Evolutionary conservation across 2,888 invertebrate genomes (phyloP).

Genomic region (Gryllus longicercus): DNA sequence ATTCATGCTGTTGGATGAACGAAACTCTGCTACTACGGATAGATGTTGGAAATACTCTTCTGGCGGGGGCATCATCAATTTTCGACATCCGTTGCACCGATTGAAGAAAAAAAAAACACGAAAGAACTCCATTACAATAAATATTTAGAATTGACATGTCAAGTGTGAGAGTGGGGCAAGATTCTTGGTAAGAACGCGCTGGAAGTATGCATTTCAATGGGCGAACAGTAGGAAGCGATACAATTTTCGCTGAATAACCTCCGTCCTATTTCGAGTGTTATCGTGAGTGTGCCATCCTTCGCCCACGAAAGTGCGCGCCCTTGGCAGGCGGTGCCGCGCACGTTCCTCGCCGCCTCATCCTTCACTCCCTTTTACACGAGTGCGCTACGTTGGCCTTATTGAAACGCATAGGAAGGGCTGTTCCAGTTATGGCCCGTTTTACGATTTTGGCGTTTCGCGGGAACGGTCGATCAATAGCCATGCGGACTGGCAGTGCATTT

Average conservation of each 20-base stretch:
- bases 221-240: no score
- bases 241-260: background rate
- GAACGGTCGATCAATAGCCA: background rate
- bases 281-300: background rate
- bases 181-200: no score
- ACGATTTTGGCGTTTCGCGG: background rate
- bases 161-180: no score
- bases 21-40: no score
- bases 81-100: no score
- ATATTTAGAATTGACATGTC: no score
- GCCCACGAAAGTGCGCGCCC: background rate
- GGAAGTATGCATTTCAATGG: no score
- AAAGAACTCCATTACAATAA: no score
- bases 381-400: background rate
- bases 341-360: background rate
- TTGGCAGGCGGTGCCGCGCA: background rate
- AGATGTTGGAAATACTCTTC: no score
- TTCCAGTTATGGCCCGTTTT: conserved; percentile 5
- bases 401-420: background rate
- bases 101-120: no score
- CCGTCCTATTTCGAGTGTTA: background rate
- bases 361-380: background rate
- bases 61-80: no score
- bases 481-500: background rate
- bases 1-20: no score